Base-by-base conservation (phyloP, 2,113 vertebrate genomes). In the Silurus glanis region DNA sequence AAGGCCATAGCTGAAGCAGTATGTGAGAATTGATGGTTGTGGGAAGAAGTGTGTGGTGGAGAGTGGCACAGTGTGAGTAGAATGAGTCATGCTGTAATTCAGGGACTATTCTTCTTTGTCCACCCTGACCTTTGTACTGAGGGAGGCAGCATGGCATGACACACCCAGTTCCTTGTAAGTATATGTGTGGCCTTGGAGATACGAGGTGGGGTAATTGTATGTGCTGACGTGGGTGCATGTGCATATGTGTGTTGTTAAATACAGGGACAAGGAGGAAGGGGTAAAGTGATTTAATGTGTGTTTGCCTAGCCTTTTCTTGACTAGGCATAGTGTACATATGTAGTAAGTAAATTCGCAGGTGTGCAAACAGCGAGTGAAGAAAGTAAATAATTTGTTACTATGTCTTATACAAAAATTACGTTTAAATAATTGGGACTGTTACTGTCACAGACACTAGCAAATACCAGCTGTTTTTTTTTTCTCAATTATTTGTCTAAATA, bases 101-200 rank as follows among this genome's bases (percentile, higher is more conserved):
- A 89, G 53, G 90, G 53, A 88, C 91, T 88, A 92, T 94, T 95
- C 90, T 93, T 90, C 47, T 87, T 79, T 82, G 89, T 86, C 76
- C 28, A 71, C 84, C 85, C 87, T 93, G 93, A 94, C 93, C 94
- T 95, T 94, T 93, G 66, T 88, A 87, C 87, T 83, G 80, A 76
- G 86, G 86, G 83, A 81, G 87, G 76, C 85, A 74, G 78, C 49
- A 64, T 67, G 88, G 84, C 84, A 17, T 83, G 62, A 92, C 94
- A 91, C 94, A 90, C 94, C 94, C 92, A 89, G 85, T 87, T 85
- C 76, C 64, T 80, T 89, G 88, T 90, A 87, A 82, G 84, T 82
- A 71, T 88, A 62, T 76, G 79, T 76, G 61, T 86, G 61, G 75
- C 37, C 75, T 69, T 28, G n/a, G 59, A 76, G 59, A 76, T 78